Conservation (phyloP, 2,797 vertebrate species). For the Cetoscarus ocellatus region DNA sequence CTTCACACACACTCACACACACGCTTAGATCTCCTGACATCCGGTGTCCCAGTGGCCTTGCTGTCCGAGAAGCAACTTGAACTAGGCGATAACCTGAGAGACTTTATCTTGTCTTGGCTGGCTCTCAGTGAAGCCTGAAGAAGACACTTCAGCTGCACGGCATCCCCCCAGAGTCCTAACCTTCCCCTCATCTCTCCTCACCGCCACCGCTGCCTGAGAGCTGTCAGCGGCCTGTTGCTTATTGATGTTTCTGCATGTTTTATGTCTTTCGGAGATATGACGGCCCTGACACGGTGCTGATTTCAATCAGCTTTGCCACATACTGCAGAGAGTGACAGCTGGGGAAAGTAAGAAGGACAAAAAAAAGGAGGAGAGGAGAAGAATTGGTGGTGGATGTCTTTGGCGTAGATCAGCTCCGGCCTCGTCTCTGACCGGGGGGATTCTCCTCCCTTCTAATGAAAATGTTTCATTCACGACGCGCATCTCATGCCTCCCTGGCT, state of each 20-base stretch:
- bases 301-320: slow-evolving; percentile 95
- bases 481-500: slow-evolving; percentile 87
- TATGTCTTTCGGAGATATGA: slow-evolving; percentile 98
- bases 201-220: slow-evolving; percentile 91
- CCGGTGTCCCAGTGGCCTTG: slow-evolving; percentile 86
- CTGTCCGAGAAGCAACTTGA: slow-evolving; percentile 90
- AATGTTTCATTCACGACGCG: slow-evolving; percentile 92
- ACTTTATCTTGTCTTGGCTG: slow-evolving; percentile 97
- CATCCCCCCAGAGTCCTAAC: slow-evolving; percentile 95
- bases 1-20: slow-evolving; percentile 26
- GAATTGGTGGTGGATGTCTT: slow-evolving; percentile 82
- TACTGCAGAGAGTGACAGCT: slow-evolving; percentile 87
- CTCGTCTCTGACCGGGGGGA: slow-evolving; percentile 76
- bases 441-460: slow-evolving; percentile 91
- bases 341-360: slow-evolving; percentile 73
- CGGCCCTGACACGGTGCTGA: slow-evolving; percentile 96
- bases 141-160: slow-evolving; percentile 94
- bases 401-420: slow-evolving; percentile 84
- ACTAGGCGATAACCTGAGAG: slow-evolving; percentile 98
- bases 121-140: slow-evolving; percentile 93
- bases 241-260: slow-evolving; percentile 99
- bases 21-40: slow-evolving; percentile 78
- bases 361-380: slow-evolving; percentile 53
- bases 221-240: slow-evolving; percentile 99
- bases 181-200: slow-evolving; percentile 94